Base-by-base conservation (phyloP, 2,888 invertebrate genomes). In the Drosophila subsilvestris region DNA sequence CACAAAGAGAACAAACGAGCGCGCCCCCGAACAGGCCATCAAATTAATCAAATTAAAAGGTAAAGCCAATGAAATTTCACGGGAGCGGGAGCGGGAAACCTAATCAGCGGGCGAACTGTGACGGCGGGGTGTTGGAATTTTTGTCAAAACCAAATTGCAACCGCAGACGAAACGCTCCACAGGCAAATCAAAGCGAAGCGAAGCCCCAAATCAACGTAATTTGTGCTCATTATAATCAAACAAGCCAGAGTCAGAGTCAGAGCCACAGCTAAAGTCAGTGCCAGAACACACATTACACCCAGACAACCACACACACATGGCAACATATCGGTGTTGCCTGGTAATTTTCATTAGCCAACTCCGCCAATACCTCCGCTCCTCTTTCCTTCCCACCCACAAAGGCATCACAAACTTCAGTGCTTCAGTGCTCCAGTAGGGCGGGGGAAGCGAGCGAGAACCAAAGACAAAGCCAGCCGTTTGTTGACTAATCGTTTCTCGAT, bases 401-500 rank as follows among this genome's bases (percentile, higher is more conserved):
- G 37, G 37, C 37, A 14, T 14, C 37, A 2, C 14, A 14, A 7
- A 37, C 14, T 37, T 14, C 37, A 37, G 37, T 37, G 37, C 32
- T 4, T 20, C 17, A 44, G 10, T 29, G 3, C 29, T 29, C 9
- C 27, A 29, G 12, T 32, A 5, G 27, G 22, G 27, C 22, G 48
- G 48, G n/a, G 47, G 48, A 54, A 17, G 45, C 47, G 58, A 47
- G 58, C 58, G 50, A 8, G 14, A 37, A n/a, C 37, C 56, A 50
- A 37, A 51, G 50, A 51, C 49, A 66, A 48, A 44, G 69, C 60
- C 9, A 29, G 45, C n/a, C 43, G 63, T 32, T 83, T 77, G 69
- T 72, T 70, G 73, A 69, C 88, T 82, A 87, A 82, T 88, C 86
- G 80, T 74, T 75, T 74, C 61, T 72, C 70, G 61, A 82, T 79